Percentiles rank a stretch among this genome's conserved stretches.
Evolutionary conservation across 2,113 vertebrate species (phyloP).

Genomic region (Hyperopisus bebe): DNA sequence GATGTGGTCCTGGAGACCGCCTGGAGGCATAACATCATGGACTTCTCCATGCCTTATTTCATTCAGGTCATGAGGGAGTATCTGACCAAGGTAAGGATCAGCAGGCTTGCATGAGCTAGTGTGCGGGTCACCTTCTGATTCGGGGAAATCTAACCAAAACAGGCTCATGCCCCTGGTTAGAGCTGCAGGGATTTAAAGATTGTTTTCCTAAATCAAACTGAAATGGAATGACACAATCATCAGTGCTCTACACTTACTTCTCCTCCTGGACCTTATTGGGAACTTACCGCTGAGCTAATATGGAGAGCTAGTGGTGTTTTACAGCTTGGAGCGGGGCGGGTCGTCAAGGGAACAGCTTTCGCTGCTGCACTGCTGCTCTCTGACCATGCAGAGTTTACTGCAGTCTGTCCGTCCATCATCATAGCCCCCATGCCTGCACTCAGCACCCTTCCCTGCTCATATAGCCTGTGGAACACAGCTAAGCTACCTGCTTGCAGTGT

Average conservation of each 20-base stretch:
- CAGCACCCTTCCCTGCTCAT: not conserved
- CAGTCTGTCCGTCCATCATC: not conserved
- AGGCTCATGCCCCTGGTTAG: not conserved
- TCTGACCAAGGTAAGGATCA: constrained; percentile 82
- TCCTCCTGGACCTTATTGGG: not conserved
- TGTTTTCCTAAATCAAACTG: not conserved
- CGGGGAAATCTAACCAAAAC: not conserved
- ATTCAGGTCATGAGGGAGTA: constrained; percentile 99
- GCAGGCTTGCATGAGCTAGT: not conserved
- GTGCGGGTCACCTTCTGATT: not conserved
- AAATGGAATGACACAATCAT: not conserved
- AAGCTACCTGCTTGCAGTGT: constrained; percentile 4
- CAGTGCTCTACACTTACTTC: not conserved
- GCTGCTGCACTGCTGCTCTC: not conserved
- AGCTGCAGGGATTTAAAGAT: not conserved
- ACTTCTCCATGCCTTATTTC: constrained; percentile 99
- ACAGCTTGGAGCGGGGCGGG: not conserved
- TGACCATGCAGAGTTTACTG: not conserved
- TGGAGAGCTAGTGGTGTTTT: not conserved
- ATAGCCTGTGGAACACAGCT: not conserved
- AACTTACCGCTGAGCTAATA: not conserved
- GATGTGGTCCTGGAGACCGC: constrained; percentile 96
- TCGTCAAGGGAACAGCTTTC: not conserved
- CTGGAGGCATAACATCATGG: constrained; percentile 99
- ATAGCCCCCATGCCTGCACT: not conserved